Evolutionary conservation across 2,113 vertebrate genomes (phyloP).

Genomic region (Stomatorhinus ivindoensis): DNA sequence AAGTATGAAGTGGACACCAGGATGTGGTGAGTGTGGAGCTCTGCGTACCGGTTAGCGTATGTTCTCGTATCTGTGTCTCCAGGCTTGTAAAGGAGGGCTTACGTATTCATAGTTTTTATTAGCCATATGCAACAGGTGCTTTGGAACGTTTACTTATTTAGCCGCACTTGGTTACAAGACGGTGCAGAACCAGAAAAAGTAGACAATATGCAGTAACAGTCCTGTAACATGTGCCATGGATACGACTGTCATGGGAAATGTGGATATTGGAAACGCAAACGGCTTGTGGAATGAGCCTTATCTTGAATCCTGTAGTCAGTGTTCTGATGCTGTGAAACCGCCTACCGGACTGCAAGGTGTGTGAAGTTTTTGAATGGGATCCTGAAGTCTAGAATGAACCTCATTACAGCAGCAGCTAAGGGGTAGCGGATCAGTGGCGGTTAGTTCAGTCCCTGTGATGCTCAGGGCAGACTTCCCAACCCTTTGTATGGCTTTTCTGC

Average conservation of each 20-base stretch:
- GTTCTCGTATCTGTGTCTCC: background rate
- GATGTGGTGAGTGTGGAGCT: conserved; percentile 70
- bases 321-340: background rate
- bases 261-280: background rate
- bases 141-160: background rate
- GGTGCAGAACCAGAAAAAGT: background rate
- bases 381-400: background rate
- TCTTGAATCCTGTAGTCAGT: background rate
- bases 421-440: background rate
- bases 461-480: background rate
- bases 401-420: background rate
- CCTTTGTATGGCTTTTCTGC: background rate
- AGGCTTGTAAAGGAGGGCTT: background rate
- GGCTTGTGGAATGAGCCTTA: background rate
- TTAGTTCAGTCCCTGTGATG: background rate
- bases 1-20: conserved; percentile 72
- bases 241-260: background rate
- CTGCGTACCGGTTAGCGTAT: no score
- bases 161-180: background rate
- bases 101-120: background rate
- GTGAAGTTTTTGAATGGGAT: background rate
- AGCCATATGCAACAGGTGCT: background rate
- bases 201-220: background rate
- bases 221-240: background rate
- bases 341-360: background rate